Percentiles rank a stretch among this genome's conserved stretches.
Conservation (phyloP, 2,888 invertebrate genomes). For the Epinotia bilunana region DNA sequence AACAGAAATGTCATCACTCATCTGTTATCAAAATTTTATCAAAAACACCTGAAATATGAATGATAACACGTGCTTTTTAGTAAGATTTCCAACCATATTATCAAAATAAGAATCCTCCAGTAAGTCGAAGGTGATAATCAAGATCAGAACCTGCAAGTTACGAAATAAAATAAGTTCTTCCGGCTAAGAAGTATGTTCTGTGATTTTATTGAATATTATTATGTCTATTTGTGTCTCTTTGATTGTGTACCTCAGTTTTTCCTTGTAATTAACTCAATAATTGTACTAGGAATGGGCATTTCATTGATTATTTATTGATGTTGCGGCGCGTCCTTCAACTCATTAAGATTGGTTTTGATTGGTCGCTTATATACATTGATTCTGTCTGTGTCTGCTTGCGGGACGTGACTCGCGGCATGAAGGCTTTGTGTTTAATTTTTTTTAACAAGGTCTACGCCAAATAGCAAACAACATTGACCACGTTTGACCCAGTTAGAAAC, state of each 20-base stretch:
- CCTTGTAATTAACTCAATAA: not conserved
- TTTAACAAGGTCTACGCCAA: slow-evolving; percentile 24
- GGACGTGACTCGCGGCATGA: slow-evolving; percentile 67
- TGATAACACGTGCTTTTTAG: slow-evolving; percentile 69
- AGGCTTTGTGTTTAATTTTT: slow-evolving; percentile 51
- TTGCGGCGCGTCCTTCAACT: slow-evolving; percentile 37
- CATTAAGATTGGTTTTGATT: slow-evolving; percentile 31
- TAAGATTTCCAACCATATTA: slow-evolving; percentile 52
- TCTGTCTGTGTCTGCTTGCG: slow-evolving; percentile 9
- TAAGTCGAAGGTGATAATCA: slow-evolving; percentile 51
- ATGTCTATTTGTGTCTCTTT: slow-evolving; percentile 30
- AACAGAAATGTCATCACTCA: slow-evolving; percentile 46
- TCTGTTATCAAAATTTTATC: slow-evolving; percentile 68
- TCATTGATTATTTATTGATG: slow-evolving; percentile 30
- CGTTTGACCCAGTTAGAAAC: slow-evolving; percentile 67
- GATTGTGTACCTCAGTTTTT: not conserved
- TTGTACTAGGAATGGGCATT: not conserved
- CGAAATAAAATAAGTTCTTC: slow-evolving; percentile 52
- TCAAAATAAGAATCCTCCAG: slow-evolving; percentile 58
- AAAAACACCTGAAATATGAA: slow-evolving; percentile 74
- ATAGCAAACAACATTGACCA: slow-evolving; percentile 22
- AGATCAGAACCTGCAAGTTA: slow-evolving; percentile 49
- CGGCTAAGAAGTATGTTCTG: slow-evolving; percentile 62
- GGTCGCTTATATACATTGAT: slow-evolving; percentile 34
- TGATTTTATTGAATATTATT: slow-evolving; percentile 42